These are phyloP conservation scores for Heliconius congener DNA, from an alignment of 1,140 invertebrate species.

Conservation along the genomic window DNA sequence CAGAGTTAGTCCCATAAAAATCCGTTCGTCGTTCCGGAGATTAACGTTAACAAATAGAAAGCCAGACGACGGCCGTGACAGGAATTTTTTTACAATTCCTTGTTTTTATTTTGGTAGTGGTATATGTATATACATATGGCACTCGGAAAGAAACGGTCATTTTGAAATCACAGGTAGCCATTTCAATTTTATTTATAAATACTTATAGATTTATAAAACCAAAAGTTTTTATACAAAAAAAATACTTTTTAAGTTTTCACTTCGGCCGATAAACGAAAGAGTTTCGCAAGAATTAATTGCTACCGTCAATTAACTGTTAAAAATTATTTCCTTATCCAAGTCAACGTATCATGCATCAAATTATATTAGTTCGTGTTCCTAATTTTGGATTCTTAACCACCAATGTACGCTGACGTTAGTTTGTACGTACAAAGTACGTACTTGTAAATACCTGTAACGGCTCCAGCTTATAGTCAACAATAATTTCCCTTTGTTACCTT, in stretches of 20 bases:
- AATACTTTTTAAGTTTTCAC: neutral
- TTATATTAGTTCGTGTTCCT: neutral
- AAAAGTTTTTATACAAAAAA: neutral
- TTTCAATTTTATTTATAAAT: too few species aligned
- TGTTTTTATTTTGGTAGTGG: too few species aligned
- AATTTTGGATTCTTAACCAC: neutral
- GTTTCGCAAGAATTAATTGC: slow-evolving; percentile 1
- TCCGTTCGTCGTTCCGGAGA: too few species aligned
- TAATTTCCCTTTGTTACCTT: slow-evolving; percentile 54
- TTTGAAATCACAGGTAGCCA: too few species aligned
- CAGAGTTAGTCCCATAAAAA: too few species aligned
- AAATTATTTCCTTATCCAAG: too few species aligned
- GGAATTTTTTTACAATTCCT: too few species aligned
- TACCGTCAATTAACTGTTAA: neutral
- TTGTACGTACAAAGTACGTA: neutral
- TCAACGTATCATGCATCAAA: neutral
- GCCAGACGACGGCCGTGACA: too few species aligned
- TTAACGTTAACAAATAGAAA: too few species aligned
- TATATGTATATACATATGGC: too few species aligned
- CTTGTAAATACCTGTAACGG: neutral
- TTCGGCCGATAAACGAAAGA: neutral
- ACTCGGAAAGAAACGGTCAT: too few species aligned
- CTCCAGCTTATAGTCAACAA: slow-evolving; percentile 32
- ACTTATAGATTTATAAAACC: neutral
- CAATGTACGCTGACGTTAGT: neutral